These are phyloP conservation scores for Stenoptilia bipunctidactyla DNA, from an alignment of 2,888 invertebrate genomes.

Conservation along the genomic window DNA sequence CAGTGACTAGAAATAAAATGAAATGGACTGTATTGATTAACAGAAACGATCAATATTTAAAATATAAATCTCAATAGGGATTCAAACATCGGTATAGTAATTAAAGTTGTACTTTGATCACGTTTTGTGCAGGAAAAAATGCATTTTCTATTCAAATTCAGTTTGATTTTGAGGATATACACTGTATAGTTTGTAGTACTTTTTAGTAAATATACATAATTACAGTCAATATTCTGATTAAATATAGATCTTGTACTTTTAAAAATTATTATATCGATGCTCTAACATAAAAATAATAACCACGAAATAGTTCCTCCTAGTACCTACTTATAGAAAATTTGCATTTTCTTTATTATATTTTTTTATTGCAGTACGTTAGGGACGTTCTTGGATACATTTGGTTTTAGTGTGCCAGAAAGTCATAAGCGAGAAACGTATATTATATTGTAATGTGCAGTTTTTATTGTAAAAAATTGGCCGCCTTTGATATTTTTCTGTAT, in stretches of 20 bases:
- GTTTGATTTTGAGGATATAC: not conserved
- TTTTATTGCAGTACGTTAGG: constrained; percentile 62
- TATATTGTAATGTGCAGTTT: constrained; percentile 5
- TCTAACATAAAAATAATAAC: constrained; percentile 45
- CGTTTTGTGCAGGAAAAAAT: not conserved
- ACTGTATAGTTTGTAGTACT: not conserved
- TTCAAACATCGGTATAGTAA: not conserved
- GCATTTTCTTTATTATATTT: constrained; percentile 62
- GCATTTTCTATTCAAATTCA: not conserved
- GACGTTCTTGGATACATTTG: constrained; percentile 47
- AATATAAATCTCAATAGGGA: constrained; percentile 17
- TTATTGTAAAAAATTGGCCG: constrained; percentile 1
- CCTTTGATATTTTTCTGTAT: too few relatives aligned
- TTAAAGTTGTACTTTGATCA: constrained; percentile 3
- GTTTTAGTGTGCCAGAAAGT: constrained; percentile 19
- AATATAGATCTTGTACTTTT: not conserved
- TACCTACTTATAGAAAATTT: constrained; percentile 69
- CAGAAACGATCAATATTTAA: constrained; percentile 47
- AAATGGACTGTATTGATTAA: constrained; percentile 59
- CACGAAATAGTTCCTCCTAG: constrained; percentile 70
- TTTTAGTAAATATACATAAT: not conserved
- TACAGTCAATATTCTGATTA: not conserved
- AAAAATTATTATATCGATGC: constrained; percentile 1
- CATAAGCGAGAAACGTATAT: constrained; percentile 18
- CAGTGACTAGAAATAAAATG: constrained; percentile 34